Evolutionary conservation across 2,888 invertebrate genomes (phyloP).

Genomic region (Pecten maximus): DNA sequence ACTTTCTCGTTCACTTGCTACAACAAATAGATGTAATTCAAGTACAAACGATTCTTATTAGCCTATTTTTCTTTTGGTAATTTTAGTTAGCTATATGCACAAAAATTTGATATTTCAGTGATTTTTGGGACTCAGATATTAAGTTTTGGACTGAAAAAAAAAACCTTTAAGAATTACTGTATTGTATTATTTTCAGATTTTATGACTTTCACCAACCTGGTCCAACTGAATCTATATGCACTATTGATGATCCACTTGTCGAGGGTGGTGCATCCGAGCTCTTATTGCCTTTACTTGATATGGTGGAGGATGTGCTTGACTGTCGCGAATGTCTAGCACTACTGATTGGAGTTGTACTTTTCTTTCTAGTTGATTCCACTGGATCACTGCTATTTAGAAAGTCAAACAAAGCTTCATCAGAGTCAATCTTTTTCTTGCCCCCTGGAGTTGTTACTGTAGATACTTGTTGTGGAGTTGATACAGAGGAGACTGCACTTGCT

Average conservation of each 20-base stretch:
- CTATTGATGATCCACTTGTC: conserved; percentile 67
- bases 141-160: too few relatives aligned
- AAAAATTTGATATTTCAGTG: too few relatives aligned
- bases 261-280: conserved; percentile 56
- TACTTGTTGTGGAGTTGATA: background rate
- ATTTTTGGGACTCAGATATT: too few relatives aligned
- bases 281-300: conserved; percentile 69
- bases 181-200: too few relatives aligned
- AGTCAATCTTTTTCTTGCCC: conserved; percentile 73
- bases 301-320: conserved; percentile 79
- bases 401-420: conserved; percentile 83
- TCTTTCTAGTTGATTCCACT: conserved; percentile 62
- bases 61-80: too few relatives aligned
- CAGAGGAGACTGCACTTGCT: background rate
- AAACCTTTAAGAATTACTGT: too few relatives aligned
- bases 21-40: background rate
- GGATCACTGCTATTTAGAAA: conserved; percentile 82
- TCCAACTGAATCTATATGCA: conserved; percentile 64
- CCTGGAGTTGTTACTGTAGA: background rate
- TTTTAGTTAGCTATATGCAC: too few relatives aligned
- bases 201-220: conserved; percentile 54
- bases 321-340: conserved; percentile 78
- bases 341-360: conserved; percentile 65
- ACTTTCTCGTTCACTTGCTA: conserved; percentile 67
- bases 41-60: too few relatives aligned